Base-by-base conservation (phyloP, 2,888 invertebrate genomes). In the Pocota personata region DNA sequence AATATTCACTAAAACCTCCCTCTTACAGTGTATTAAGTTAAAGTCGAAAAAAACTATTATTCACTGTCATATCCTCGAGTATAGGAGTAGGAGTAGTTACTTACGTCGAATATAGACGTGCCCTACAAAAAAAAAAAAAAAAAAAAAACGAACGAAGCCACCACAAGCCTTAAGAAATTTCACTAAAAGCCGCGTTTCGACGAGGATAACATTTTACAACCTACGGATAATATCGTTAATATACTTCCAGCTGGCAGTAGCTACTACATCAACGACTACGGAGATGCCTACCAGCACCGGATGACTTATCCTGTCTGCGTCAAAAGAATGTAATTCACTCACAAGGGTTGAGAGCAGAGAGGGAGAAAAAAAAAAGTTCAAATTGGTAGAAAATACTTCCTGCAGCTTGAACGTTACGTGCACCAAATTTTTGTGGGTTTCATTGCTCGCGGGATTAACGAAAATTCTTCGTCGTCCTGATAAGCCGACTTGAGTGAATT, bases 291-390 rank as follows among this genome's bases (percentile, higher is more conserved):
- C 67, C 35, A 43, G 35, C 58, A 12, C 37, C 48, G 16, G 58
- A 77, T 82, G 77, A 77, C 71, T 77, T 71, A 76, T 77, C 71
- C 71, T 50, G 58, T 82, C 58, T 71, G 58, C 32, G n/a, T n/a
- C 55, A 27, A 64, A 64, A 35, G 57, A 57, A 48, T 62, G 48
- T 57, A 57, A 60, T 75, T 48, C 62, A 71, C 55, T 72, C 55
- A 62, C 55, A 43, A 69, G 62, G 69, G 62, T 69, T 30, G 32
- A 30, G 67, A 30, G 40, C 48, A n/a, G 32, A 62, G 30, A 60
- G n/a, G n/a, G n/a, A n/a, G 24, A 35, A 43, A 30, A 40, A 48
- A 62, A 48, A 57, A 43, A 32, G 21, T 10, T 21, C 10, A 57
- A 75, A 75, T 43, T 55, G 35, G 19, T 55, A 57, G 43, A 62